phyloP scores from a whole-genome alignment of 2,113 vertebrate genomes.

The Pimephales promelas region DNA sequence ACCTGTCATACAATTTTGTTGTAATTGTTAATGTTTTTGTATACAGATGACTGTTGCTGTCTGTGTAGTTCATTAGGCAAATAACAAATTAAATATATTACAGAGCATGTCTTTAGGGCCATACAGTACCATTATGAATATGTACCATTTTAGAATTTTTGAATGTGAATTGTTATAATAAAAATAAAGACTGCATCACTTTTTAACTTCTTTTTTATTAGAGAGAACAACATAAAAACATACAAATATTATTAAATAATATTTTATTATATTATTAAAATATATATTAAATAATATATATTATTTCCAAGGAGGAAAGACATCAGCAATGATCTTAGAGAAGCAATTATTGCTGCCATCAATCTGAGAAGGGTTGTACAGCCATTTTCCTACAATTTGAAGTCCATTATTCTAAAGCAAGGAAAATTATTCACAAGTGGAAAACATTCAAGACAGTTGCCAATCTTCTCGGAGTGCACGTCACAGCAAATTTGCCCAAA shows the following conservation, averaged over 20 bases:
- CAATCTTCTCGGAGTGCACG: too few relatives aligned
- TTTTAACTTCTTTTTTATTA: not conserved
- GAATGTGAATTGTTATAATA: conserved; percentile 32
- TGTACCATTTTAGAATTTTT: conserved; percentile 40
- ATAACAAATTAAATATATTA: not conserved
- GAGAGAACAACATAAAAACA: not conserved
- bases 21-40: conserved; percentile 26
- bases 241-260: not conserved
- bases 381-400: too few relatives aligned
- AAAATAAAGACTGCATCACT: not conserved
- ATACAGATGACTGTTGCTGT: conserved; percentile 13
- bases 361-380: too few relatives aligned
- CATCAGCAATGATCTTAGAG: too few relatives aligned
- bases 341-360: too few relatives aligned
- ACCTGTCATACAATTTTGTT: not conserved
- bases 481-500: too few relatives aligned
- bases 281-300: too few relatives aligned
- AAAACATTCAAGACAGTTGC: too few relatives aligned
- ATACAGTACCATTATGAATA: conserved; percentile 19
- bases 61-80: conserved; percentile 8
- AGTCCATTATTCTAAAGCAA: too few relatives aligned
- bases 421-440: too few relatives aligned
- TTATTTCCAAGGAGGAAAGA: too few relatives aligned
- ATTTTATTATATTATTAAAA: too few relatives aligned
- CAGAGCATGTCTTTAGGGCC: conserved; percentile 22